Base-by-base conservation (phyloP, 2,797 vertebrate genomes). In the Anisognathus igniventris region DNA sequence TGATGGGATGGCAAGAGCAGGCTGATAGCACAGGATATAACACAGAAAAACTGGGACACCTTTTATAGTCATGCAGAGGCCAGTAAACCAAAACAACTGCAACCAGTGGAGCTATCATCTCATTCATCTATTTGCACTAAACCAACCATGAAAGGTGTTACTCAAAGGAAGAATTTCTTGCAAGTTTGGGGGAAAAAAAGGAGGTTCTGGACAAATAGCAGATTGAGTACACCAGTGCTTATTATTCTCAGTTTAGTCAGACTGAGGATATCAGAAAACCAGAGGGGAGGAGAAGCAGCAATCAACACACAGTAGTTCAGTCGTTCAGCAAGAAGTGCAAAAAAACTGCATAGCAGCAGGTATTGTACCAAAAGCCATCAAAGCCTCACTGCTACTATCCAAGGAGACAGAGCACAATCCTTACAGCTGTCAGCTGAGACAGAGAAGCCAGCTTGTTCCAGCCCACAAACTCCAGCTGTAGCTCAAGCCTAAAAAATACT, bases 71-170 rank as follows among this genome's bases (percentile, higher is more conserved):
- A 47, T 39, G 35, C 48, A 80, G 60, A 58, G 39, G 28, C 25
- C 78, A 88, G 40, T 54, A 88, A 93, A 76, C 53, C 57, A 95
- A 93, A 75, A 71, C 50, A 58, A 73, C 75, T 68, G 30, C 72
- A 94, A 94, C 83, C 42, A 74, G 66, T 17, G 17, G 25, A 95
- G 37, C 24, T 64, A 88, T 78, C 77, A 3, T 47, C 48, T 68
- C 56, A 75, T 62, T 33, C 86, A 25, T 86, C 56, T 75, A 35
- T 53, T 68, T 78, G 44, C 92, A 85, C 30, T 81, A 95, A 86
- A 89, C 21, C 51, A 84, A 50, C 82, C 42, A 19, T 10, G 18
- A 77, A 94, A 60, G 28, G 5, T n/a, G 5, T 67, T 67, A 64
- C 17, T 71, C 31, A 58, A 21, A 85, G 37, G 16, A 87, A 85